Evolutionary conservation across 2,888 invertebrate species (phyloP).

Genomic region (Bembecia ichneumoniformis): DNA sequence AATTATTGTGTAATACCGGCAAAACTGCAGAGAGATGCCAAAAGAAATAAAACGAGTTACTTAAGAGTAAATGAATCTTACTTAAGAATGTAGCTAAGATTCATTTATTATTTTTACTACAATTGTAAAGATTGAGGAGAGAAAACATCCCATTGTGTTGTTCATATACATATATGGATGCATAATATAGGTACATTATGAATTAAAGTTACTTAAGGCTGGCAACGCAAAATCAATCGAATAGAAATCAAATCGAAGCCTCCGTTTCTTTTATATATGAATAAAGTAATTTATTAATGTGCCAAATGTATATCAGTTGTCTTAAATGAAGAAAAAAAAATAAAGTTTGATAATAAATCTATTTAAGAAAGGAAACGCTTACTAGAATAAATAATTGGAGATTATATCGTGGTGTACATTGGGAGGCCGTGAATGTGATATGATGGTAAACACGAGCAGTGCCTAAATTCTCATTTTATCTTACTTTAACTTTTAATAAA

Average conservation of each 20-base stretch:
- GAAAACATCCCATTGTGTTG: too few relatives aligned
- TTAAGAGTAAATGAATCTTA: too few relatives aligned
- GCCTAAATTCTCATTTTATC: conserved; percentile 62
- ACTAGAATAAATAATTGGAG: conserved; percentile 52
- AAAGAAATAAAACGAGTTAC: too few relatives aligned
- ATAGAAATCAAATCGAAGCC: neutral
- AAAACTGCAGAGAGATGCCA: too few relatives aligned
- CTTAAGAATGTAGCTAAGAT: too few relatives aligned
- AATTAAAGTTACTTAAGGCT: too few relatives aligned
- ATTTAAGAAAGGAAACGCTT: conserved; percentile 67
- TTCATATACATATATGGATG: too few relatives aligned
- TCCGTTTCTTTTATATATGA: neutral
- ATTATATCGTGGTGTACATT: conserved; percentile 42
- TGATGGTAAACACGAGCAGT: conserved; percentile 62
- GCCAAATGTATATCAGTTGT: neutral
- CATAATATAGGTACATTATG: too few relatives aligned
- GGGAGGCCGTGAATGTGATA: conserved; percentile 65
- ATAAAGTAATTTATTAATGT: neutral
- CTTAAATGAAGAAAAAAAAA: neutral
- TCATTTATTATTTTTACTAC: too few relatives aligned
- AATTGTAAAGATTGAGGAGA: too few relatives aligned
- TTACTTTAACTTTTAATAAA: conserved; percentile 33
- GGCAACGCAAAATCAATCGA: too few relatives aligned
- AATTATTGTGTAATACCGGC: too few relatives aligned
- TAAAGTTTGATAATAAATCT: conserved; percentile 54